Evolutionary conservation across 1,140 invertebrate genomes (phyloP).

Genomic region (Drosophila saltans): DNA sequence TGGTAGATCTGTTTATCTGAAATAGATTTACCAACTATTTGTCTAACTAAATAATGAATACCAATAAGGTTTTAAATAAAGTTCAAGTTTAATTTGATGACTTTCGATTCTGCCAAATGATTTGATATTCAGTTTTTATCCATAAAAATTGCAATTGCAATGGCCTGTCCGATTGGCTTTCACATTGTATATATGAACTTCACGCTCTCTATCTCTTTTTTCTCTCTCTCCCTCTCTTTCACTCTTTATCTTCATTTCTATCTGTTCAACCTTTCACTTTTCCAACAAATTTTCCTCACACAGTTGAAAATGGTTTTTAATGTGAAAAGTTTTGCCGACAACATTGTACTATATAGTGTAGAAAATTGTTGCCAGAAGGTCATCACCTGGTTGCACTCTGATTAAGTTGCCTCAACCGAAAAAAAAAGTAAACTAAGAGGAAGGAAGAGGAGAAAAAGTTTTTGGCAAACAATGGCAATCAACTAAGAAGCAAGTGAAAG

Average conservation of each 20-base stretch:
- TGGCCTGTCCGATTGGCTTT: neutral
- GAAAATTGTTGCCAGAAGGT: slow-evolving; percentile 43
- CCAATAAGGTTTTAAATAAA: neutral
- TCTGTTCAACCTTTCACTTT: slow-evolving; percentile 68
- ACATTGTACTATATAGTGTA: slow-evolving; percentile 53
- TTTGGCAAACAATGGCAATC: slow-evolving; percentile 19
- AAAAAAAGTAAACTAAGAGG: slow-evolving; percentile 54
- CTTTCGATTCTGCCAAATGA: neutral
- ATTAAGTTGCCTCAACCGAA: slow-evolving; percentile 57
- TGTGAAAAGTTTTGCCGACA: slow-evolving; percentile 73
- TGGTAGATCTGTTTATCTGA: no score
- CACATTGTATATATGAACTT: neutral
- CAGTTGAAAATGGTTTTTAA: slow-evolving; percentile 73
- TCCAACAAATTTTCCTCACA: slow-evolving; percentile 31
- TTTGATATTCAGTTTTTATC: neutral
- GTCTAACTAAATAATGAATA: no score
- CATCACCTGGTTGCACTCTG: slow-evolving; percentile 52
- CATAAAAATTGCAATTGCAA: slow-evolving; percentile 5
- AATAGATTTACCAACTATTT: no score
- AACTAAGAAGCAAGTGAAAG: slow-evolving; percentile 51
- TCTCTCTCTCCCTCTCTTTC: neutral
- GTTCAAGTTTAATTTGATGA: neutral
- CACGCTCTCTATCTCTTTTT: no score
- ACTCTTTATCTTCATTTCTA: neutral
- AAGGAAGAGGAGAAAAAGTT: slow-evolving; percentile 37